Evolutionary conservation across 1,140 invertebrate genomes (phyloP).

Genomic region (Drosophila elegans): DNA sequence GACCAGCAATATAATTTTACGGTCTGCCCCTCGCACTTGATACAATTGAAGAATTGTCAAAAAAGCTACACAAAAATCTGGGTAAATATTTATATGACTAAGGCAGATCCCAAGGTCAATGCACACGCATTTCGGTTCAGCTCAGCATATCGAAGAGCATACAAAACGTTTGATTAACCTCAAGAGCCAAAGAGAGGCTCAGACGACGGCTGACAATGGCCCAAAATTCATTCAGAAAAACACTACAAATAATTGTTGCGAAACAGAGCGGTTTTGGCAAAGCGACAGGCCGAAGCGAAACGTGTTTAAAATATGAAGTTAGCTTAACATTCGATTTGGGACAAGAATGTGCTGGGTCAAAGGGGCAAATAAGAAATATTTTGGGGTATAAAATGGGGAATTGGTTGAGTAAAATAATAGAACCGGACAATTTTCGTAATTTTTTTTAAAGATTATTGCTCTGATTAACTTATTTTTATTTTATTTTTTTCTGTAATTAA

Average conservation of each 20-base stretch:
- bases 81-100: conserved; percentile 43
- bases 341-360: conserved; percentile 65
- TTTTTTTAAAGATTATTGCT: too few relatives aligned
- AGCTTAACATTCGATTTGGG: conserved; percentile 2
- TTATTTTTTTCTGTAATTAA: too few relatives aligned
- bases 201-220: conserved; percentile 62
- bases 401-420: too few relatives aligned
- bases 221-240: conserved; percentile 62
- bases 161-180: conserved; percentile 79
- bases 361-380: conserved; percentile 55
- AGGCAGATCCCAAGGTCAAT: conserved; percentile 65
- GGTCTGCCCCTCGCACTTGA: conserved; percentile 37
- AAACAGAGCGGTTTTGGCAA: conserved; percentile 73
- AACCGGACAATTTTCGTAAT: too few relatives aligned
- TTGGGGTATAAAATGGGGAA: background rate
- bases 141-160: conserved; percentile 57
- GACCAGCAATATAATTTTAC: conserved; percentile 72
- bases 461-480: too few relatives aligned
- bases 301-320: conserved; percentile 62
- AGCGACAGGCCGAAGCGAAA: conserved; percentile 46
- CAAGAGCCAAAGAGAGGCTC: conserved; percentile 61
- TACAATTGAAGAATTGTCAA: conserved; percentile 80
- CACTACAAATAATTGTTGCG: conserved; percentile 69
- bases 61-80: conserved; percentile 39
- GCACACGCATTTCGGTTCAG: conserved; percentile 41